A percentile compares a stretch with the other conserved stretches of the same genome.
Conservation (phyloP, 2,797 vertebrate species). For the Phaenicophaeus curvirostris region DNA sequence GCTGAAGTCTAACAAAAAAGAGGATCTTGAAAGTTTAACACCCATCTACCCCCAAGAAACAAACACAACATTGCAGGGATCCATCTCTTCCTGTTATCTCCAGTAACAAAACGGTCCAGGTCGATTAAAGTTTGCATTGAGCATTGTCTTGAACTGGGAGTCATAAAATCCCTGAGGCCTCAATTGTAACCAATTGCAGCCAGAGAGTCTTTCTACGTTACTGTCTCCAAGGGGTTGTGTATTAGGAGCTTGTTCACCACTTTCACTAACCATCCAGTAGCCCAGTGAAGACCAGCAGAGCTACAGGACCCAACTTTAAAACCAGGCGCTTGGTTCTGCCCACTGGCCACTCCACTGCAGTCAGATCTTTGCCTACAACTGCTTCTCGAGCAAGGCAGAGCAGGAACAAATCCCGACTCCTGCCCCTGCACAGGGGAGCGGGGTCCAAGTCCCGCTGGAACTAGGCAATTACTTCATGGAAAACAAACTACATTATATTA, state of each 20-base stretch:
- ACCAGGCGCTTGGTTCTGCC: neutral
- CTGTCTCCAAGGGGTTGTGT: neutral
- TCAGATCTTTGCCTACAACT: neutral
- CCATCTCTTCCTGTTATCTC: neutral
- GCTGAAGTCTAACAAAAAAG: neutral
- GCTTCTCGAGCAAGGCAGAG: neutral
- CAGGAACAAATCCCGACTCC: accelerated
- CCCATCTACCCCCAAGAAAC: neutral
- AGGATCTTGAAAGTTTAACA: neutral
- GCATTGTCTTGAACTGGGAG: neutral
- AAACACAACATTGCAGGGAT: neutral
- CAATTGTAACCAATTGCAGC: neutral
- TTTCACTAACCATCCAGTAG: neutral
- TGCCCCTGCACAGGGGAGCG: no score
- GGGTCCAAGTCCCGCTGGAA: neutral
- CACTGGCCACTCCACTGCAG: accelerated
- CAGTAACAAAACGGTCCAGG: neutral
- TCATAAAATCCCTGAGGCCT: neutral
- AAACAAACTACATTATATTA: neutral
- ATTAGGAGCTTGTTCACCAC: neutral
- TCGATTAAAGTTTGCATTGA: neutral
- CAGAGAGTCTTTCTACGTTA: neutral
- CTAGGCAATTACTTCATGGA: accelerated
- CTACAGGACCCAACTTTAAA: neutral
- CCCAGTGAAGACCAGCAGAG: neutral